Base-by-base conservation (phyloP, 2,797 vertebrate species). In the Leuciscus waleckii region DNA sequence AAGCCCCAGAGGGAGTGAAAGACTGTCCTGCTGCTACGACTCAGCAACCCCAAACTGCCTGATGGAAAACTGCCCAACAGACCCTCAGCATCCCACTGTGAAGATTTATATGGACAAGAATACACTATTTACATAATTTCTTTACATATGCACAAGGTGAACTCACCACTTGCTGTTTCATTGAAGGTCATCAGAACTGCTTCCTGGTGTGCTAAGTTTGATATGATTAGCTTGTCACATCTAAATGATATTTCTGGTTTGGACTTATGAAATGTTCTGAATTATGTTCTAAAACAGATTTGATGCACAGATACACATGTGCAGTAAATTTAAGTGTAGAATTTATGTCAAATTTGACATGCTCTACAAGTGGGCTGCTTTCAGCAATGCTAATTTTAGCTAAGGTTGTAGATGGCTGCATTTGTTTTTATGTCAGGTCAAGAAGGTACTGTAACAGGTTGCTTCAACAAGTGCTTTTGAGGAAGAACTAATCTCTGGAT, bases 101-200 rank as follows among this genome's bases (percentile, higher is more conserved):
- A 87, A 89, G 92, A 93, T 92, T 91, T 90, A 80, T 90, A 74
- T 85, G 86, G 90, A 90, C 73, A 87, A 74, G 89, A 92, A 92
- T 89, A 86, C 79, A 76, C 76, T 56, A 56, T 90, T 93, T 91
- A 86, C 90, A 93, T 93, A 91, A 92, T 91, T 88, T 90, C 82
- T 89, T 86, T 89, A 92, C 63, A 89, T 92, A 93, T 93, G 78
- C 82, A 71, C 71, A 39, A 83, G 83, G 80, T 84, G 89, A 76
- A 73, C 85, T 73, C 65, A 29, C 82, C 92, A 89, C 85, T 85
- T 80, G 58, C 81, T 11, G 4, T 74, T 56, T 87, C 51, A 32
- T 65, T 88, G 81, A 61, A 88, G 90, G 88, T 84, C 89, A 87
- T 83, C 54, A 65, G 9, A 63, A 51, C 75, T 84, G 58, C 58